These are phyloP conservation scores for Anthopleura sola DNA, from an alignment of 64 coral and sea anemone species.

Conservation along the genomic window DNA sequence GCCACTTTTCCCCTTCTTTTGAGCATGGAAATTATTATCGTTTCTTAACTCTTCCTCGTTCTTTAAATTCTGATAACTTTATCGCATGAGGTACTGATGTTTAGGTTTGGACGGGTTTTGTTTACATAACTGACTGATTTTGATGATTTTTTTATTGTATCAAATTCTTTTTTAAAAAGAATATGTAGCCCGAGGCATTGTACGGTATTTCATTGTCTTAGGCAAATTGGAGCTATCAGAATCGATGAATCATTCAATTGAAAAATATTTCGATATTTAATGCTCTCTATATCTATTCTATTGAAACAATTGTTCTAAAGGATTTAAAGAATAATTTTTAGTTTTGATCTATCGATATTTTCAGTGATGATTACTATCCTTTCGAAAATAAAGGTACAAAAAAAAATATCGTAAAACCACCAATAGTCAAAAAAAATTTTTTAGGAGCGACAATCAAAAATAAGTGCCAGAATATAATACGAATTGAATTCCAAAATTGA, in stretches of 20 bases:
- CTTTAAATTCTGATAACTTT: neutral
- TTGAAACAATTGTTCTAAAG: too few species aligned
- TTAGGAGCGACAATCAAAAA: too few species aligned
- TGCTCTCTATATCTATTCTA: too few species aligned
- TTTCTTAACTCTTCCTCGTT: neutral
- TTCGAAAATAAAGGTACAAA: too few species aligned
- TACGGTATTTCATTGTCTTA: neutral
- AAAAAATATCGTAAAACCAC: too few species aligned
- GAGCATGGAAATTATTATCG: neutral
- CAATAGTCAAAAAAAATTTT: too few species aligned
- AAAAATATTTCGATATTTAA: too few species aligned
- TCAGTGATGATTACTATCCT: too few species aligned
- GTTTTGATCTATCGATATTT: too few species aligned
- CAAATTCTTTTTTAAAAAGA: neutral
- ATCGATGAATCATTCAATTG: neutral
- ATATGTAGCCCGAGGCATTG: neutral
- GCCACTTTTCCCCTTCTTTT: neutral
- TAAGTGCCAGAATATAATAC: too few species aligned
- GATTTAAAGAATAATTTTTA: too few species aligned
- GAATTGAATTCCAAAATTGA: neutral
- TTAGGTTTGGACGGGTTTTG: neutral
- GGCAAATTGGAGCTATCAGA: neutral
- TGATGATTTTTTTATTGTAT: conserved; percentile 9
- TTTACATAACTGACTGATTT: conserved; percentile 22
- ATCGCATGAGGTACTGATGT: neutral